phyloP scores from a whole-genome alignment of 1,140 invertebrate species.

The Drosophila orosa region DNA sequence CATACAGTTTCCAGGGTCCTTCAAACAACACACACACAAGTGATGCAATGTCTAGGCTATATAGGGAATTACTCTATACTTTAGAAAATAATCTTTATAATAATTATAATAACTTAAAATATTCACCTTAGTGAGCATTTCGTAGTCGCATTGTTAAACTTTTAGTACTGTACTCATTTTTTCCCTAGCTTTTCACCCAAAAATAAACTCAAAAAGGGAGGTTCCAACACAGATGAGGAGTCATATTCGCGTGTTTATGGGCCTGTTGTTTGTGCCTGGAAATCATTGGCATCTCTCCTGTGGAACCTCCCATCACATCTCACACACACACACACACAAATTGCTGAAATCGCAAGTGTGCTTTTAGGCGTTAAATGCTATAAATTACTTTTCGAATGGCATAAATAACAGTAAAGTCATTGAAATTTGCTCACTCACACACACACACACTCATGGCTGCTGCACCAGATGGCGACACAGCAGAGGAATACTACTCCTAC shows the following conservation, averaged over 20 bases:
- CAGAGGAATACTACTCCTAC: constrained; percentile 17
- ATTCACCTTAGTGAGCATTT: neutral
- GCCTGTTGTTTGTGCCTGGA: constrained; percentile 32
- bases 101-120: neutral
- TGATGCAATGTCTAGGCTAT: neutral
- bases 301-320: neutral
- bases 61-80: neutral
- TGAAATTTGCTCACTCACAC: constrained; percentile 33
- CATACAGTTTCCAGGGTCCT: neutral
- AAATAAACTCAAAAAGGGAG: constrained; percentile 56
- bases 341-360: constrained; percentile 75
- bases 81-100: neutral
- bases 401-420: constrained; percentile 60
- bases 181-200: constrained; percentile 12
- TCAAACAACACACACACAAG: neutral
- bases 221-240: constrained; percentile 2
- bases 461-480: constrained; percentile 43
- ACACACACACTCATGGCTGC: too few relatives aligned
- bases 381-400: constrained; percentile 73
- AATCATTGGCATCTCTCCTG: constrained; percentile 22
- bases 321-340: constrained; percentile 28
- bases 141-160: neutral
- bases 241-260: constrained; percentile 69
- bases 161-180: constrained; percentile 1
- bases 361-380: constrained; percentile 73